phyloP scores from a whole-genome alignment of 2,113 vertebrate species.

The Otocyon megalotis region DNA sequence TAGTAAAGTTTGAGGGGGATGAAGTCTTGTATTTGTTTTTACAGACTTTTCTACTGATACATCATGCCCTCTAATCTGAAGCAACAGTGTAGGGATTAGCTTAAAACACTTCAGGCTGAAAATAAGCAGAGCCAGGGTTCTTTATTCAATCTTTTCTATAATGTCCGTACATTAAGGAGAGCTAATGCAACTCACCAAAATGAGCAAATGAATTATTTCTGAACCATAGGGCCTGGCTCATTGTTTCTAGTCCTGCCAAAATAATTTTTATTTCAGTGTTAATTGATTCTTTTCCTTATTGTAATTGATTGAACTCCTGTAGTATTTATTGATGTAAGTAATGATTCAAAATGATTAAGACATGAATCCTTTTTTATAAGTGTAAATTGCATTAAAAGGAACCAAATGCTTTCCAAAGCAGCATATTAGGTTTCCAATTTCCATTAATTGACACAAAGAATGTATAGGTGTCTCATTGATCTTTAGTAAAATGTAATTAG shows the following conservation, averaged over 20 bases:
- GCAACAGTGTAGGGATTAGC: not conserved
- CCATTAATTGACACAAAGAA: not conserved
- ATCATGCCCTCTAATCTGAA: not conserved
- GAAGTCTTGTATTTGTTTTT: not conserved
- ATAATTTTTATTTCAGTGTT: not conserved
- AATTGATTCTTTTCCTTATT: not conserved
- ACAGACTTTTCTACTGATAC: not conserved
- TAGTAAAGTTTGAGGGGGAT: not conserved
- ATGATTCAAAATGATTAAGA: constrained; percentile 14
- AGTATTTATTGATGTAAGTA: constrained; percentile 35
- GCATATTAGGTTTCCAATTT: not conserved
- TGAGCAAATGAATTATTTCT: not conserved
- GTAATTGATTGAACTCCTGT: not conserved
- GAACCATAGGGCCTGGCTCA: not conserved
- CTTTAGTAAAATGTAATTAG: not conserved
- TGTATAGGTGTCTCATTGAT: not conserved
- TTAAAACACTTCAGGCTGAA: not conserved
- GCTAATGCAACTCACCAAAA: not conserved
- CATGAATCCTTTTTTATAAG: not conserved
- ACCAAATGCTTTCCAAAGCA: not conserved
- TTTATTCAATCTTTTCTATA: not conserved
- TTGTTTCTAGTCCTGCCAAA: not conserved
- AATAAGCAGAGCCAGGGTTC: not conserved
- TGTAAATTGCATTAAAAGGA: not conserved
- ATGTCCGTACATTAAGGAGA: not conserved